phyloP scores from a whole-genome alignment of 2,888 invertebrate genomes.

The Mythimna vitellina region DNA sequence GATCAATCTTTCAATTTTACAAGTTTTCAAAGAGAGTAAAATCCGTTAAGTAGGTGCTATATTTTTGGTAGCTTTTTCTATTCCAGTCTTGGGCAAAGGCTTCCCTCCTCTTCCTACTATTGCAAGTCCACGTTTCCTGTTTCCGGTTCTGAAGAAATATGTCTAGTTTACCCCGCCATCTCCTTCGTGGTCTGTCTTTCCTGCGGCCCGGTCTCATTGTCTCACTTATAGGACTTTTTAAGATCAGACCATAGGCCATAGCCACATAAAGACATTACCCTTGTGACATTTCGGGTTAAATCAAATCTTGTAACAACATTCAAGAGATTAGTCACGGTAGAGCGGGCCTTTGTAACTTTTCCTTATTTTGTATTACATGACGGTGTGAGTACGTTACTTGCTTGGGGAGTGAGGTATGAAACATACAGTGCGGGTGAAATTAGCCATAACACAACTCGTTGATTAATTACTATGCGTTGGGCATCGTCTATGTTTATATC shows the following conservation, averaged over 20 bases:
- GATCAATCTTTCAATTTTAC: not conserved
- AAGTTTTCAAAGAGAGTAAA: not conserved
- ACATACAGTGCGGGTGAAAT: conserved; percentile 59
- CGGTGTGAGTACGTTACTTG: conserved; percentile 41
- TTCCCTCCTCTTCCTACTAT: not conserved
- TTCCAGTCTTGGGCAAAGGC: not conserved
- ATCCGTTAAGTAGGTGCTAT: not conserved
- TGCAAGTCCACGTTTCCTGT: not conserved
- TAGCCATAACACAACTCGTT: conserved; percentile 61
- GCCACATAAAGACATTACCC: not conserved
- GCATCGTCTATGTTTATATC: conserved; percentile 7
- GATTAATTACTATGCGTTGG: conserved; percentile 49
- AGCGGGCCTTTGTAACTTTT: conserved; percentile 6
- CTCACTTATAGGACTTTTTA: not conserved
- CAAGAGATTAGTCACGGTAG: conserved; percentile 14
- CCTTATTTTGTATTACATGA: conserved; percentile 33
- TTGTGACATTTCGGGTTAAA: not conserved
- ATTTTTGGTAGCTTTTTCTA: not conserved
- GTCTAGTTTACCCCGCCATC: not conserved
- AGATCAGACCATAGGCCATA: not conserved
- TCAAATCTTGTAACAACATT: conserved; percentile 15
- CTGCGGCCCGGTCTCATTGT: not conserved
- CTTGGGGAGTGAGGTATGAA: conserved; percentile 18
- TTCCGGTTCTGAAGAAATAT: not conserved
- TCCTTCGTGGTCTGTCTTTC: not conserved